These are phyloP conservation scores for Ceuthmochares aereus DNA, from an alignment of 2,113 vertebrate genomes.

Conservation along the genomic window DNA sequence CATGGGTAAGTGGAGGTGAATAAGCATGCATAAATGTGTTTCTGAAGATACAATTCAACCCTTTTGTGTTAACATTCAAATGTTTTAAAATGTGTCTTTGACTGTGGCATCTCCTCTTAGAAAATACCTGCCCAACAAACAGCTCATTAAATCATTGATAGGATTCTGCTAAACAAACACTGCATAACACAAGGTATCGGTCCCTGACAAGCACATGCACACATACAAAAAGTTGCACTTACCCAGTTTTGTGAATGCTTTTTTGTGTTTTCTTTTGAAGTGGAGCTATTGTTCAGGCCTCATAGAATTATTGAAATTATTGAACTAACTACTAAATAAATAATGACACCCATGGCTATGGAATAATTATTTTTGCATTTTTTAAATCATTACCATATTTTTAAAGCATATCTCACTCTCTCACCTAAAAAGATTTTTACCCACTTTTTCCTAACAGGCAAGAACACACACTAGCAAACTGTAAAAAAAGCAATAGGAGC, in stretches of 20 bases:
- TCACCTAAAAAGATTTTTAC: background rate
- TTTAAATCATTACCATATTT: background rate
- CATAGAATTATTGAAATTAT: slow-evolving; percentile 14
- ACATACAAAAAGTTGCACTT: background rate
- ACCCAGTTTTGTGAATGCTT: background rate
- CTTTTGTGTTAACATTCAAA: background rate
- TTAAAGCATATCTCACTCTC: background rate
- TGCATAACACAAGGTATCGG: background rate
- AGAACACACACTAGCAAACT: background rate
- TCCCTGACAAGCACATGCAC: background rate
- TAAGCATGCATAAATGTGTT: slow-evolving; percentile 20
- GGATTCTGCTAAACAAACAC: slow-evolving; percentile 4
- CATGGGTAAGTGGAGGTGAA: slow-evolving; percentile 36
- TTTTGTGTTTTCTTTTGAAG: slow-evolving; percentile 36
- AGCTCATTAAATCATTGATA: slow-evolving; percentile 55
- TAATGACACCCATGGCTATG: background rate
- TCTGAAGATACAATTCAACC: slow-evolving; percentile 35
- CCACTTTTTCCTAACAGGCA: background rate
- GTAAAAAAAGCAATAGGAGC: background rate
- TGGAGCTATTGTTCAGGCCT: background rate
- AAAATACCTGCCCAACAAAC: background rate
- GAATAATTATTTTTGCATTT: background rate
- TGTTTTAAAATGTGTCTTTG: background rate
- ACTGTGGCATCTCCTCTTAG: background rate
- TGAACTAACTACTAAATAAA: slow-evolving; percentile 25